Percentiles rank a stretch among this genome's conserved stretches.
Conservation (phyloP, 2,888 invertebrate species). For the Dasypogon diadema region DNA sequence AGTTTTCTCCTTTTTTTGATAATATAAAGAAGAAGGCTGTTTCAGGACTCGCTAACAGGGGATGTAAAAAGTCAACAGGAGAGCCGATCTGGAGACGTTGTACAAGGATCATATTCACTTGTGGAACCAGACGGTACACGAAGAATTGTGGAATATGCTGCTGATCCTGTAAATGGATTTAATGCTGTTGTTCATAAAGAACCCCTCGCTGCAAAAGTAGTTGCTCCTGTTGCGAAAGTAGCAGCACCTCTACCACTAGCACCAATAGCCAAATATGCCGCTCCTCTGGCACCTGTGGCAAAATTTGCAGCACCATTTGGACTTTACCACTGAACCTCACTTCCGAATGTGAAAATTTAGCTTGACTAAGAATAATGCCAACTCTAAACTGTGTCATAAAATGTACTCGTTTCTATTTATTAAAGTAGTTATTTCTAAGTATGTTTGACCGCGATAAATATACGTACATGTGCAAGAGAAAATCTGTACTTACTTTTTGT, state of each 20-base stretch:
- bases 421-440: constrained; percentile 62
- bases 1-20: neutral
- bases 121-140: constrained; percentile 72
- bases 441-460: constrained; percentile 68
- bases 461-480: constrained; percentile 60
- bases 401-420: constrained; percentile 50
- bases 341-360: constrained; percentile 10
- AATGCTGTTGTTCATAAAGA: constrained; percentile 72
- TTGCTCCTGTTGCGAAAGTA: constrained; percentile 62
- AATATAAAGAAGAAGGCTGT: neutral
- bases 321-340: constrained; percentile 54
- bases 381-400: constrained; percentile 48
- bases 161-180: constrained; percentile 73
- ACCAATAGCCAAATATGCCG: constrained; percentile 62
- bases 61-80: constrained; percentile 72
- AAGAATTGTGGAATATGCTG: constrained; percentile 72
- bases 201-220: constrained; percentile 68
- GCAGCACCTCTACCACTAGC: constrained; percentile 61
- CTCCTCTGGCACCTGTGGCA: constrained; percentile 57
- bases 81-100: constrained; percentile 71
- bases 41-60: constrained; percentile 70
- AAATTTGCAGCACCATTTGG: constrained; percentile 41
- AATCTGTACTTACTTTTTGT: neutral
- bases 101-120: constrained; percentile 71
- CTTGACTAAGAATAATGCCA: constrained; percentile 37